Evolutionary conservation across 2,113 vertebrate species (phyloP).

Genomic region (Camelus dromedarius): DNA sequence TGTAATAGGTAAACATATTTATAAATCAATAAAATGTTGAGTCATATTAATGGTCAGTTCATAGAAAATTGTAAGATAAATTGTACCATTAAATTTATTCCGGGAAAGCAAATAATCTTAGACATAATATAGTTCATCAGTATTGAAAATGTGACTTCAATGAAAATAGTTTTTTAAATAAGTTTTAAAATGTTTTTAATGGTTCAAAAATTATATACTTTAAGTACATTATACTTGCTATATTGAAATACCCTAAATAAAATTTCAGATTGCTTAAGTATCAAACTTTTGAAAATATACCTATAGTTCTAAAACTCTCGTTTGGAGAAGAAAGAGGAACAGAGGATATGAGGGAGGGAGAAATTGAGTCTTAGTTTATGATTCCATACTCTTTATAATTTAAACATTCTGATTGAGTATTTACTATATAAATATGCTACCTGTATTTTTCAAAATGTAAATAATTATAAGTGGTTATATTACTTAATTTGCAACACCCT

Average conservation of each 20-base stretch:
- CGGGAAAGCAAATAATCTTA: conserved; percentile 42
- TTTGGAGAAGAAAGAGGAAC: not conserved
- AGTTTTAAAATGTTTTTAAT: conserved; percentile 6
- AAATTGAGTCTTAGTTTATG: not conserved
- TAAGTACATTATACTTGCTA: not conserved
- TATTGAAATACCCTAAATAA: not conserved
- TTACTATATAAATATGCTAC: not conserved
- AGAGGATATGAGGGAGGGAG: not conserved
- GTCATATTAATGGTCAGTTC: not conserved
- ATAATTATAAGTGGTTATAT: not conserved
- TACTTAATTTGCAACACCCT: not conserved
- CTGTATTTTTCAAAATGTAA: not conserved
- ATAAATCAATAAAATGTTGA: conserved; percentile 14
- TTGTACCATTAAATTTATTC: not conserved
- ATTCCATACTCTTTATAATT: not conserved
- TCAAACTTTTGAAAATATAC: conserved; percentile 1
- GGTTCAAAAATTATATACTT: not conserved
- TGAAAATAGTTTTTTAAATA: conserved; percentile 3
- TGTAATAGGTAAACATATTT: not conserved
- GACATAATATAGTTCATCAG: not conserved
- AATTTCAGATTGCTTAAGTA: not conserved
- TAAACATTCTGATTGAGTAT: conserved; percentile 16
- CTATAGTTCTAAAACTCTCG: conserved; percentile 11
- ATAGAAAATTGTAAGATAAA: conserved; percentile 33
- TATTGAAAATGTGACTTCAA: not conserved